Evolutionary conservation across 2,113 vertebrate species (phyloP).

Genomic region (Phocoena phocoena): DNA sequence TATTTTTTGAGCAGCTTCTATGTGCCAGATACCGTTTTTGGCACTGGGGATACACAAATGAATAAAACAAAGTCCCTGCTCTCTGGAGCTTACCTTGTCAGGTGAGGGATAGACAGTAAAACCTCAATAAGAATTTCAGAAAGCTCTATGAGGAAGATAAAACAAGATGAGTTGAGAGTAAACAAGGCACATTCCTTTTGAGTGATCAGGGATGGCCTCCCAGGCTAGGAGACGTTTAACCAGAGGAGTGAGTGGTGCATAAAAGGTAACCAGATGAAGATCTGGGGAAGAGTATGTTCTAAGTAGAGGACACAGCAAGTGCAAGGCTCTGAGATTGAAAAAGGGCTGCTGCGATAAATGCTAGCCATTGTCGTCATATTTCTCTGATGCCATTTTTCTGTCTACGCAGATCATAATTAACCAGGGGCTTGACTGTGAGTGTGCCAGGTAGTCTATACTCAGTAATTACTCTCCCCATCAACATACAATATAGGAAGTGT

Average conservation of each 20-base stretch:
- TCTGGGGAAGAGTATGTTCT: accelerated
- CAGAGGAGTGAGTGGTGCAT: background rate
- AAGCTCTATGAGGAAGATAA: background rate
- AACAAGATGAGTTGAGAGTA: background rate
- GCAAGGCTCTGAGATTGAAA: background rate
- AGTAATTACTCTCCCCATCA: background rate
- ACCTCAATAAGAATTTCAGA: background rate
- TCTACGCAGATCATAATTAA: background rate
- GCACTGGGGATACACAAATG: background rate
- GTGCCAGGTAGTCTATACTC: background rate
- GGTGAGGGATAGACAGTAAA: background rate
- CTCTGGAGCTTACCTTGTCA: background rate
- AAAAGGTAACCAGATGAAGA: no score
- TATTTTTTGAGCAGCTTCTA: background rate
- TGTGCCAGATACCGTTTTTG: background rate
- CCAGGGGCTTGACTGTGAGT: background rate
- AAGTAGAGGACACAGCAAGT: accelerated
- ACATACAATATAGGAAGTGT: background rate
- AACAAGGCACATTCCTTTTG: background rate
- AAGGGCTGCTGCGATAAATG: background rate
- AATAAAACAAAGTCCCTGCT: background rate
- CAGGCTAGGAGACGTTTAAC: background rate
- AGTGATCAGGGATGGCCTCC: background rate
- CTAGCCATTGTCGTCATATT: background rate
- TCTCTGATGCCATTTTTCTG: background rate